Conservation (phyloP, 2,113 vertebrate genomes). For the Athene noctua region DNA sequence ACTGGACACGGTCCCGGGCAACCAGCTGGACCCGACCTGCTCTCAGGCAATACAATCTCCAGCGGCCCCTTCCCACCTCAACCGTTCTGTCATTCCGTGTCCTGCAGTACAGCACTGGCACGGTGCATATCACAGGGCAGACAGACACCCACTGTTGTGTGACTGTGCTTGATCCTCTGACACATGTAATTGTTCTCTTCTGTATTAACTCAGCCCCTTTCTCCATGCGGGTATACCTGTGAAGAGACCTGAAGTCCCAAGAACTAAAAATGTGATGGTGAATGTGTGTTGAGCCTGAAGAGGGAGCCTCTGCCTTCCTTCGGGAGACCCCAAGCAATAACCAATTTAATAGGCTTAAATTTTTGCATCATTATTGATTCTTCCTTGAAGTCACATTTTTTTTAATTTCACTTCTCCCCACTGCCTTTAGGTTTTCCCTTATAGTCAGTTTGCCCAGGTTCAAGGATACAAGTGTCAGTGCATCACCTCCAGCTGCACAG, state of each 20-base stretch:
- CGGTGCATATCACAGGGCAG: not conserved
- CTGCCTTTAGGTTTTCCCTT: not conserved
- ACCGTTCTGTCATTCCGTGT: accelerated
- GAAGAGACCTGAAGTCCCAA: not conserved
- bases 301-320: not conserved
- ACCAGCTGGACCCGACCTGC: not conserved
- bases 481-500: not conserved
- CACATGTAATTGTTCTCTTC: not conserved
- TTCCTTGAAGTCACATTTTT: not conserved
- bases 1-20: not conserved
- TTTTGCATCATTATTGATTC: not conserved
- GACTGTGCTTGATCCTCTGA: not conserved
- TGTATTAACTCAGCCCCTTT: not conserved
- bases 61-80: not conserved
- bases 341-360: not conserved
- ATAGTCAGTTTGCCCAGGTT: not conserved
- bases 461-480: not conserved
- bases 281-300: not conserved
- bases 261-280: not conserved
- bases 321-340: not conserved
- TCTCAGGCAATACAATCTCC: accelerated
- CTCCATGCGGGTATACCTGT: not conserved
- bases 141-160: accelerated
- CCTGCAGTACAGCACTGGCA: not conserved
- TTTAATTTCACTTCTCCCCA: not conserved